These are phyloP conservation scores for Chloropsis cyanopogon DNA, from an alignment of 2,113 vertebrate species.

Conservation along the genomic window DNA sequence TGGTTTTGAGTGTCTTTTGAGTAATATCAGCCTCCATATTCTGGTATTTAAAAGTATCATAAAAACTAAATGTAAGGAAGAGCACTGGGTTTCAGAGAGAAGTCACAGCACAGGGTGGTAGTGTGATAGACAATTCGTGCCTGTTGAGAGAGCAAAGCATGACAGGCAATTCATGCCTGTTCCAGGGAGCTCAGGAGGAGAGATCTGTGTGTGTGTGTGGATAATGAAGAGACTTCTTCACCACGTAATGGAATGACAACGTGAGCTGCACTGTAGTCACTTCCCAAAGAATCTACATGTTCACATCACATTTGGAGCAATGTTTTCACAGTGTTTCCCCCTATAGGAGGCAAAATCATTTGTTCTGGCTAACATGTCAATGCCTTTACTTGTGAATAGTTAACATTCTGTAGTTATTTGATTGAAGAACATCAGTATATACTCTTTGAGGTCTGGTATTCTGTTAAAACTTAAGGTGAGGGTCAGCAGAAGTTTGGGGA, in stretches of 20 bases:
- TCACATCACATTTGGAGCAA: background rate
- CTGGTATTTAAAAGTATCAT: background rate
- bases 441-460: background rate
- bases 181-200: background rate
- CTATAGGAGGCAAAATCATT: background rate
- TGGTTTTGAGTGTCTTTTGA: background rate
- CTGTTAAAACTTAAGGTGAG: background rate
- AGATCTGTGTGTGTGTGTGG: background rate
- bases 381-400: background rate
- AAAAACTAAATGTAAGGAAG: background rate
- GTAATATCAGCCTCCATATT: background rate
- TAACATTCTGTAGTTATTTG: background rate
- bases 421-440: background rate
- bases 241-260: background rate
- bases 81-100: background rate
- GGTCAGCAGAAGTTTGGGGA: background rate
- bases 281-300: background rate
- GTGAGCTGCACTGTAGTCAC: rapidly evolving
- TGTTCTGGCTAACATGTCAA: background rate
- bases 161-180: background rate
- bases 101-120: background rate
- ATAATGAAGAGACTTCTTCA: background rate
- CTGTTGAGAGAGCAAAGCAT: background rate
- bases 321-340: background rate
- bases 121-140: background rate